Evolutionary conservation across 1,140 invertebrate genomes (phyloP).

Genomic region (Triops cancriformis): DNA sequence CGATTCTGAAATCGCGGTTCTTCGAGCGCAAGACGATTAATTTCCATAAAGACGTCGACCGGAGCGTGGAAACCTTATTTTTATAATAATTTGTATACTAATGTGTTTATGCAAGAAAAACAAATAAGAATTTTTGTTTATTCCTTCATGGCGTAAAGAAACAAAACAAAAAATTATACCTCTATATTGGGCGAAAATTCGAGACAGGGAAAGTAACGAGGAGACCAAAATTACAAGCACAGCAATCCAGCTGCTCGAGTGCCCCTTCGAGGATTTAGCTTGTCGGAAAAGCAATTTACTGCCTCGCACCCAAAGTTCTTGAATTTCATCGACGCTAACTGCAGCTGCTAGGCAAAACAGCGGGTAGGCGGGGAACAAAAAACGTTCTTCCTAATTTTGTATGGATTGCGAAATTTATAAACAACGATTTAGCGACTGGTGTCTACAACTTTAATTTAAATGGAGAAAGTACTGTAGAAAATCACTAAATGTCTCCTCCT

Average conservation of each 20-base stretch:
- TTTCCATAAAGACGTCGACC: slow-evolving; percentile 76
- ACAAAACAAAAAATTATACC: slow-evolving; percentile 35
- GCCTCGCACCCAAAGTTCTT: slow-evolving; percentile 61
- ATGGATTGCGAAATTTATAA: no score
- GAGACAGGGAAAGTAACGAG: slow-evolving; percentile 46
- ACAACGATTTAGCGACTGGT: no score
- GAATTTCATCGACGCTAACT: slow-evolving; percentile 66
- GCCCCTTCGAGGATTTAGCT: slow-evolving; percentile 33
- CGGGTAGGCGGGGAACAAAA: slow-evolving; percentile 95
- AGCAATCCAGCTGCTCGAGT: background rate
- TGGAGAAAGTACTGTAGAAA: no score
- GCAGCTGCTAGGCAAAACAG: slow-evolving; percentile 79
- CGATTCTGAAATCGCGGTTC: slow-evolving; percentile 45
- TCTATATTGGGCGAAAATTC: slow-evolving; percentile 43
- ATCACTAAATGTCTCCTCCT: no score
- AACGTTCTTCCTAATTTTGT: slow-evolving; percentile 71
- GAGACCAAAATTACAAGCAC: slow-evolving; percentile 47
- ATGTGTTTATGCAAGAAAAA: slow-evolving; percentile 29
- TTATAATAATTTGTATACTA: no score
- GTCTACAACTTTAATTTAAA: no score
- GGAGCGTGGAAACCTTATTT: slow-evolving; percentile 88
- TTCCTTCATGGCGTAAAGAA: slow-evolving; percentile 23
- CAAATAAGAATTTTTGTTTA: slow-evolving; percentile 27
- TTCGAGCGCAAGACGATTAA: slow-evolving; percentile 54
- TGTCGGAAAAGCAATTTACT: slow-evolving; percentile 43